Conservation (phyloP, 2,888 invertebrate species). For the Tetramorium bicarinatum region DNA sequence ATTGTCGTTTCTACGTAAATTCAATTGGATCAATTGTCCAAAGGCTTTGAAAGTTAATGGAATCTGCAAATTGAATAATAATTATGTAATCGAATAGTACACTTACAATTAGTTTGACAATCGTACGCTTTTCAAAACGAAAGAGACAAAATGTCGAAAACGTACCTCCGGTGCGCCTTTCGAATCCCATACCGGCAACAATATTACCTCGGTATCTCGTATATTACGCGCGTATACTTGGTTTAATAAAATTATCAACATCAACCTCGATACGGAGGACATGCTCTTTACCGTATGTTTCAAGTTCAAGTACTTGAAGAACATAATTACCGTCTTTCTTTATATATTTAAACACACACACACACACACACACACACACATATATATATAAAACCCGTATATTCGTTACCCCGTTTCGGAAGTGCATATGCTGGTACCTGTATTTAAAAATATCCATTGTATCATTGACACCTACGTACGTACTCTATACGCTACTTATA, state of each 20-base stretch:
- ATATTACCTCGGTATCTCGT: slow-evolving; percentile 75
- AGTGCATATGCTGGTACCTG: slow-evolving; percentile 79
- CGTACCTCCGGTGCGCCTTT: slow-evolving; percentile 67
- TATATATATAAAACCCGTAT: slow-evolving; percentile 69
- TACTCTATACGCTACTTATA: background rate
- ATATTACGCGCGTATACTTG: slow-evolving; percentile 39
- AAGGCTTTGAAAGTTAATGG: slow-evolving; percentile 81
- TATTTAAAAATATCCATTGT: slow-evolving; percentile 71
- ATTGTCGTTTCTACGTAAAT: slow-evolving; percentile 89
- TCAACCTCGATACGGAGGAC: slow-evolving; percentile 61
- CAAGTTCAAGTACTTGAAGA: slow-evolving; percentile 71
- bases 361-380: background rate
- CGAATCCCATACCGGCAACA: slow-evolving; percentile 74
- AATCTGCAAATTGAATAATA: slow-evolving; percentile 73
- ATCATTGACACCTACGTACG: slow-evolving; percentile 56
- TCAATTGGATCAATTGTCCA: slow-evolving; percentile 87
- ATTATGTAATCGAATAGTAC: background rate
- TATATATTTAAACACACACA: slow-evolving; percentile 68
- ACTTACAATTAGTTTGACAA: background rate
- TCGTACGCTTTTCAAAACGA: background rate
- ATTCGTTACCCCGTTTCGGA: slow-evolving; percentile 66
- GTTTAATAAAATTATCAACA: slow-evolving; percentile 63
- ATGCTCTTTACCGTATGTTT: slow-evolving; percentile 67
- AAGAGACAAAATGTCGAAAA: slow-evolving; percentile 21
- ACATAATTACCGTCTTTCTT: slow-evolving; percentile 62